These are phyloP conservation scores for Microcebus murinus DNA, from an alignment of 2,113 vertebrate genomes.

Conservation along the genomic window DNA sequence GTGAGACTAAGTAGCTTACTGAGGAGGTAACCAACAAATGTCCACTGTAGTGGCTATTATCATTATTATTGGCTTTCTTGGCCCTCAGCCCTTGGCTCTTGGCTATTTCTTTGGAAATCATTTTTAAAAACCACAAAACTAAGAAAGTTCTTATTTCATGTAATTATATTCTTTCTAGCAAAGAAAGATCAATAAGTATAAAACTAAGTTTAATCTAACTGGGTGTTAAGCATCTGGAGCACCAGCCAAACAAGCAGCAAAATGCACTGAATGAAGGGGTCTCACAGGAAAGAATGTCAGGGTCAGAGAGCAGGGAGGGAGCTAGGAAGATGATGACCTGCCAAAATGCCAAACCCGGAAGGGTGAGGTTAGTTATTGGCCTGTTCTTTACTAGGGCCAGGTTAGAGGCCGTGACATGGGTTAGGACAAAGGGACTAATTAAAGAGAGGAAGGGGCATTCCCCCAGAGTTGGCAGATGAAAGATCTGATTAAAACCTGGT, in stretches of 20 bases:
- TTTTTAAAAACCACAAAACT: background rate
- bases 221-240: background rate
- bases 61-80: conserved; percentile 36
- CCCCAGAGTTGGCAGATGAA: background rate
- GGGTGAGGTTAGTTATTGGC: background rate
- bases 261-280: background rate
- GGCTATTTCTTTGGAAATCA: conserved; percentile 50
- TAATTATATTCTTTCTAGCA: conserved; percentile 57
- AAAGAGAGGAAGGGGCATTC: background rate
- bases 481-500: background rate
- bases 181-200: conserved; percentile 34
- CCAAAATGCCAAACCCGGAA: background rate
- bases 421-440: background rate
- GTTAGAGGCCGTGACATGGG: background rate
- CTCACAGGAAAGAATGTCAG: background rate
- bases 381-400: background rate
- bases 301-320: background rate
- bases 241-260: conserved; percentile 26
- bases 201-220: conserved; percentile 44
- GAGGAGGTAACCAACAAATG: background rate
- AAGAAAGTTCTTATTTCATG: conserved; percentile 35
- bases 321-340: background rate
- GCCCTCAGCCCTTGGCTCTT: background rate
- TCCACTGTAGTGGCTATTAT: background rate
- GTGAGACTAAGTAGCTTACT: background rate